Conservation (phyloP, 2,888 invertebrate species). For the Plebejus melissa region DNA sequence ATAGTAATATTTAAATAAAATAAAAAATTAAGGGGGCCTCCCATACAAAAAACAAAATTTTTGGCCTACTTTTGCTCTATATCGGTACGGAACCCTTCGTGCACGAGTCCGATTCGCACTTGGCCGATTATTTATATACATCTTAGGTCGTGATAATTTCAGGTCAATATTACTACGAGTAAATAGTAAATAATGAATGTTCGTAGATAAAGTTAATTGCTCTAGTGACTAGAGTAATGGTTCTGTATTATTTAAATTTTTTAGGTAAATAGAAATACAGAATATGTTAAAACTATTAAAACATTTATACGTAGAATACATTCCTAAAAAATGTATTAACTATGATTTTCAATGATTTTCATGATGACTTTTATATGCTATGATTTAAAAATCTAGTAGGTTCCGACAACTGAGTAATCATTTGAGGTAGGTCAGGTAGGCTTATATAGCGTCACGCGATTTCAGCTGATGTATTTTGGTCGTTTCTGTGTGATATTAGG, state of each 20-base stretch:
- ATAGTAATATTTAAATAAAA: no score
- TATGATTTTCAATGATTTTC: background rate
- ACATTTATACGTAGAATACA: background rate
- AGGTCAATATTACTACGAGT: constrained; percentile 11
- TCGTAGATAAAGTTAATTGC: constrained; percentile 3
- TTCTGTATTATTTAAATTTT: background rate
- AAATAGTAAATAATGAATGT: background rate
- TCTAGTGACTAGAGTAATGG: background rate
- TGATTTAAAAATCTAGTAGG: background rate
- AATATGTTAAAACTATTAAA: background rate
- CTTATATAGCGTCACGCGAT: constrained; percentile 55
- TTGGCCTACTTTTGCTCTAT: no score
- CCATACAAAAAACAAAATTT: no score
- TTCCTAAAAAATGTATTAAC: background rate
- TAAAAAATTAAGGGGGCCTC: no score
- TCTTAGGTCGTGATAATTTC: background rate
- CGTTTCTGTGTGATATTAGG: constrained; percentile 72
- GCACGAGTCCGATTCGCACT: no score
- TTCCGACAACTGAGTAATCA: constrained; percentile 36
- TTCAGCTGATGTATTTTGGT: constrained; percentile 61
- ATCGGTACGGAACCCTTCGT: no score
- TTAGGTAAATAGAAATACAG: background rate
- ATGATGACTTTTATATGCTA: background rate
- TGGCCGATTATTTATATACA: background rate
- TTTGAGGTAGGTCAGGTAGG: constrained; percentile 53